Evolutionary conservation across 2,113 vertebrate species (phyloP), one percentile per base, ranked within the genome.

Genomic region (Lontra canadensis): DNA sequence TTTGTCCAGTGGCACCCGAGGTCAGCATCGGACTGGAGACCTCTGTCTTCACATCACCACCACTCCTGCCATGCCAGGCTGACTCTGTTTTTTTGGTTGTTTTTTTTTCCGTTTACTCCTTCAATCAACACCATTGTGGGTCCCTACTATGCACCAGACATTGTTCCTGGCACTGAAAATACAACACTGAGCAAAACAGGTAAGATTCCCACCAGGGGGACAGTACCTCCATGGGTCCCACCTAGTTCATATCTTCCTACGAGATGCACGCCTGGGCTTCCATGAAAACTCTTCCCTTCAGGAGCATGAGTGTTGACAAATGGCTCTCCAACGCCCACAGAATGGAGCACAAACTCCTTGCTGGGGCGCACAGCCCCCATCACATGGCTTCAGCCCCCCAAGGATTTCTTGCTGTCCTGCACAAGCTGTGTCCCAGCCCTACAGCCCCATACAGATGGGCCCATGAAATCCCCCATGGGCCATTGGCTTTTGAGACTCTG

Each of bases 161-260:
- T 2, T 25, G 2, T 26, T 84, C 34, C 18, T 34, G 39, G 79
- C 79, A 25, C 39, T 18, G 44, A 34, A 15, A 23, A 36, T 11
- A 57, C 3, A 26, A 7, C 18, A 21, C 2, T 7, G 36, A 73
- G 7, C 23, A 49, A 78, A 52, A 52, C 1, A 20, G 65, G 34
- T 12, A 4, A 73, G 63, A 21, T 20, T 57, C 52, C 55, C 11
- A 6, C 57, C 25, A 36, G 14, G 7, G 20, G 67, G 25, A 4
- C 0, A 0, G 25, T n/a, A 21, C n/a, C 4, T 52, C 36, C 73
- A 44, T 10, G 29, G 36, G 18, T 34, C 44, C 17, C 52, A 31
- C 29, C 14, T 4, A n/a, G 44, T 52, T 13, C 0, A 0, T 13
- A 0, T 26, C 23, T 11, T 74, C 36, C 55, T 34, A 15, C 0